These are phyloP conservation scores for Patella caerulea DNA, from an alignment of 2,888 invertebrate genomes.

Conservation along the genomic window DNA sequence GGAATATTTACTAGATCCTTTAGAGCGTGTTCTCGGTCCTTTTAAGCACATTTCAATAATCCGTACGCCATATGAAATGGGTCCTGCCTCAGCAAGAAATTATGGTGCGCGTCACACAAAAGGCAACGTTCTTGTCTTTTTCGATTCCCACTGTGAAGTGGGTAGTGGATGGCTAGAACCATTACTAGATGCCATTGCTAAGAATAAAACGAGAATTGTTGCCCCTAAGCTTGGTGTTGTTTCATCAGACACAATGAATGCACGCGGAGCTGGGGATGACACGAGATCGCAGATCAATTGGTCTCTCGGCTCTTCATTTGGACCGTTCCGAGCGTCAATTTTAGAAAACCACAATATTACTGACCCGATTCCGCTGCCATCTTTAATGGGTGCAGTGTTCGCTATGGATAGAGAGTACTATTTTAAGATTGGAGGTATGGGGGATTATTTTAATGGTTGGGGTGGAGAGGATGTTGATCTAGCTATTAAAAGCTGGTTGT, in stretches of 20 bases:
- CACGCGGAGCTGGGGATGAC: not conserved
- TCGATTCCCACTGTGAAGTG: not conserved
- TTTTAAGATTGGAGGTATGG: not conserved
- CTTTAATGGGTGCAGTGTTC: not conserved
- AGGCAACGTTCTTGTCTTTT: not conserved
- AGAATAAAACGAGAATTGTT: not conserved
- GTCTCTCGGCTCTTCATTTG: not conserved
- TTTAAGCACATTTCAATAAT: not conserved
- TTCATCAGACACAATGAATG: not conserved
- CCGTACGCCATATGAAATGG: not conserved
- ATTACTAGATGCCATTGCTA: not conserved
- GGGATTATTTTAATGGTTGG: constrained; percentile 6
- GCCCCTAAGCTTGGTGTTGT: not conserved
- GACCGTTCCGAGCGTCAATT: not conserved
- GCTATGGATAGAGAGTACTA: not conserved
- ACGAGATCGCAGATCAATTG: not conserved
- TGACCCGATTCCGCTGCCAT: not conserved
- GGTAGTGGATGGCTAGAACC: not conserved
- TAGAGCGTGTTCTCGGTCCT: not conserved
- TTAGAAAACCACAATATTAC: not conserved
- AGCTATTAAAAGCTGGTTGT: not conserved
- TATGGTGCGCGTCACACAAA: not conserved
- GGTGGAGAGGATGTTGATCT: not conserved
- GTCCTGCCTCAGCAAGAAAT: not conserved
- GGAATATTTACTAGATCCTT: not conserved